Percentiles rank a stretch among this genome's conserved stretches.
Evolutionary conservation across 2,797 vertebrate species (phyloP).

Genomic region (Mallotus villosus): DNA sequence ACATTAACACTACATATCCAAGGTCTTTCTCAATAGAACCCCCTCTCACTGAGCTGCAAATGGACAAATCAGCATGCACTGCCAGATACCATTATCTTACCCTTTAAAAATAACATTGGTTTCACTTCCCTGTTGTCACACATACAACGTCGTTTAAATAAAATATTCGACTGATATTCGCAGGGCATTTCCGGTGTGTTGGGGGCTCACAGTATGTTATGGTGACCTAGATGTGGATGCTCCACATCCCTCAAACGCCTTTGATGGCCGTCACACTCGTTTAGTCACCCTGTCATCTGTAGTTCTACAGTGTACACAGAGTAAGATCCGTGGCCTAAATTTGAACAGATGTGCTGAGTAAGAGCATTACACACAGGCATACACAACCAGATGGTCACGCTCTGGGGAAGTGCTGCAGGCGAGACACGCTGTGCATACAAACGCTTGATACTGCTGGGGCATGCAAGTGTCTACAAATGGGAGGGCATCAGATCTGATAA

Average conservation of each 20-base stretch:
- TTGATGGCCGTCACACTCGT: constrained; percentile 34
- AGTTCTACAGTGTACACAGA: constrained; percentile 46
- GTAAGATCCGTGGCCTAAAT: constrained; percentile 43
- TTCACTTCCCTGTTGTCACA: constrained; percentile 46
- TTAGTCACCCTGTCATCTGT: constrained; percentile 30
- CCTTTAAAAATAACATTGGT: not conserved
- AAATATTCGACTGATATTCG: not conserved
- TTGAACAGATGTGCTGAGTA: constrained; percentile 53
- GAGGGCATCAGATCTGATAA: no score
- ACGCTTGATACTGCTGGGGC: not conserved
- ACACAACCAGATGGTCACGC: not conserved
- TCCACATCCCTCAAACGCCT: constrained; percentile 46
- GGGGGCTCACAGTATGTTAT: constrained; percentile 25
- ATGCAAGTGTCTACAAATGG: not conserved
- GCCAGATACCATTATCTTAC: not conserved
- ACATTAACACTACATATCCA: not conserved
- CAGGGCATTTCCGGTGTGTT: constrained; percentile 48
- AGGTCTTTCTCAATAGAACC: not conserved
- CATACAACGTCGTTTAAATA: no score
- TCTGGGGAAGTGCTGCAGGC: not conserved
- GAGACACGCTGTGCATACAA: not conserved
- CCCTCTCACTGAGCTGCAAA: not conserved
- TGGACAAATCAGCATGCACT: not conserved
- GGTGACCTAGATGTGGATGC: constrained; percentile 52
- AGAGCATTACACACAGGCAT: constrained; percentile 44